Conservation (phyloP, 2,113 vertebrate genomes). For the Heterocephalus glaber region DNA sequence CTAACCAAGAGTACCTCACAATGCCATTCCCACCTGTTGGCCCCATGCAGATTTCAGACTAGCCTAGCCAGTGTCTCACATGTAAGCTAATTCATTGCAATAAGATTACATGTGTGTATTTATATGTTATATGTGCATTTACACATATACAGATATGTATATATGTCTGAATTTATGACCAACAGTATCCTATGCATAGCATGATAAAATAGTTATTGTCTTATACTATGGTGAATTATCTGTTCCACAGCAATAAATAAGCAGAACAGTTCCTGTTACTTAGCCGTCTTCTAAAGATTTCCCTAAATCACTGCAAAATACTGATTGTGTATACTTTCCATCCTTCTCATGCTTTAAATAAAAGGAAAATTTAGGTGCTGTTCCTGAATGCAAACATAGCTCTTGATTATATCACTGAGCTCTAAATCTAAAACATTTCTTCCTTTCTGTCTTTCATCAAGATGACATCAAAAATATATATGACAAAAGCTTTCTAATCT, state of each 20-base stretch:
- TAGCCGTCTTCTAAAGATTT: conserved; percentile 41
- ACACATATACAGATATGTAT: background rate
- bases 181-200: background rate
- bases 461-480: conserved; percentile 9
- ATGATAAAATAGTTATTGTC: background rate
- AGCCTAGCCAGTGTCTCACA: background rate
- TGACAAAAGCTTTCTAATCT: background rate
- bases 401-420: background rate
- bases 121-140: background rate
- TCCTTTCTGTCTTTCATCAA: conserved; percentile 16
- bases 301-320: conserved; percentile 10
- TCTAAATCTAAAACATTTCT: conserved; percentile 5
- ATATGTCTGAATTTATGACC: background rate
- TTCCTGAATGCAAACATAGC: conserved; percentile 13
- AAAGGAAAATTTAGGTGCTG: background rate
- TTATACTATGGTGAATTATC: background rate
- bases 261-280: background rate
- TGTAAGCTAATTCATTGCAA: background rate
- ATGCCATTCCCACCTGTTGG: background rate
- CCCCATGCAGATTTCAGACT: background rate
- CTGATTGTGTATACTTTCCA: background rate
- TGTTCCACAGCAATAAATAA: background rate
- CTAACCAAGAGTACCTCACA: background rate
- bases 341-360: background rate
- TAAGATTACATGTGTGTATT: background rate